A percentile compares a stretch with the other conserved stretches of the same genome.
These are phyloP conservation scores for Ochropacha duplaris DNA, from an alignment of 2,888 invertebrate genomes.

Conservation along the genomic window DNA sequence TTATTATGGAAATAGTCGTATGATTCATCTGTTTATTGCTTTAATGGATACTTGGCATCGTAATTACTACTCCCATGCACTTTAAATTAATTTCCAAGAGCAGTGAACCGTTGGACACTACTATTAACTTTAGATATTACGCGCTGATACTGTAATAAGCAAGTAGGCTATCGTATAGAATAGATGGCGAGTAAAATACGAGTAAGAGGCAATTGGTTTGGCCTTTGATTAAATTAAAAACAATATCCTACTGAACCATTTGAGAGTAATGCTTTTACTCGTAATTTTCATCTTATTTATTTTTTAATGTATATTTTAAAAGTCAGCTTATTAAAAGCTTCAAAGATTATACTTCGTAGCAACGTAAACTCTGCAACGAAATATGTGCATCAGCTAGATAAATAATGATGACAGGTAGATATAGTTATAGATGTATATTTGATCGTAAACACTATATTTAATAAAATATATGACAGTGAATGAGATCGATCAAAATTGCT, in stretches of 20 bases:
- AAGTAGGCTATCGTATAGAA: conserved; percentile 22
- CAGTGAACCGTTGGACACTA: conserved; percentile 56
- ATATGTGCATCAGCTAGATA: not conserved
- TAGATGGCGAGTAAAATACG: not conserved
- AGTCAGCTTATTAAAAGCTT: no score
- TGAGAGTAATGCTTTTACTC: no score
- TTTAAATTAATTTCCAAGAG: conserved; percentile 76
- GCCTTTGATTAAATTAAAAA: not conserved
- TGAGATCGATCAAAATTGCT: not conserved
- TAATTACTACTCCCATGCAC: conserved; percentile 72
- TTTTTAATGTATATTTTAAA: no score
- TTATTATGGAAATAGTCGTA: conserved; percentile 58
- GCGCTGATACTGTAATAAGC: conserved; percentile 58
- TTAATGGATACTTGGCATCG: conserved; percentile 64
- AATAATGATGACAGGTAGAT: not conserved
- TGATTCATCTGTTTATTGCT: conserved; percentile 66
- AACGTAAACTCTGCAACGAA: not conserved
- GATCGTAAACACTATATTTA: no score
- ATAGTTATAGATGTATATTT: not conserved
- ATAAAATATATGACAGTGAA: not conserved
- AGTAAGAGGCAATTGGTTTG: not conserved
- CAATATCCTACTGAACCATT: not conserved
- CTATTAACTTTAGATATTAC: conserved; percentile 65
- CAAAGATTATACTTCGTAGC: no score
- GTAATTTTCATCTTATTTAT: no score